phyloP scores from a whole-genome alignment of 2,113 vertebrate species.

The Synchiropus splendidus region DNA sequence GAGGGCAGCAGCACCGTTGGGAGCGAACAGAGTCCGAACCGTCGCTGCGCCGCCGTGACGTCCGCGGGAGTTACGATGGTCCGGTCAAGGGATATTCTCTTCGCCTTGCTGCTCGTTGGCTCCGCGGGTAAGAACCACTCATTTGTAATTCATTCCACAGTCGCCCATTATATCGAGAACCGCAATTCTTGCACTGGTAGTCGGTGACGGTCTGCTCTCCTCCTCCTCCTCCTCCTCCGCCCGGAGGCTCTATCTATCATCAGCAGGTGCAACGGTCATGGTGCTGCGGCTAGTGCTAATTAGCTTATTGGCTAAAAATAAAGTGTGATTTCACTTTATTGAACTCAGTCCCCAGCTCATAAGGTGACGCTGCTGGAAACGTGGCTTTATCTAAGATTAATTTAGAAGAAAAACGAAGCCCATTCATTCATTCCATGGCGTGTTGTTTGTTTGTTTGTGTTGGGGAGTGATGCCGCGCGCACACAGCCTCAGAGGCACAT shows the following conservation, averaged over 20 bases:
- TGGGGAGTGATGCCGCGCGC: slow-evolving; percentile 30
- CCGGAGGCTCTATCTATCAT: slow-evolving; percentile 7
- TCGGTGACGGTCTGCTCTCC: slow-evolving; percentile 15
- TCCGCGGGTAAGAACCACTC: slow-evolving; percentile 73
- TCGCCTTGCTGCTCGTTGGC: slow-evolving; percentile 78
- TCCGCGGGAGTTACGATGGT: slow-evolving; percentile 77
- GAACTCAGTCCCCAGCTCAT: too few species aligned
- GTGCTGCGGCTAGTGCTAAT: slow-evolving; percentile 41
- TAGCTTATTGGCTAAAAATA: slow-evolving; percentile 16
- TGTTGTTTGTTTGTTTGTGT: slow-evolving; percentile 36
- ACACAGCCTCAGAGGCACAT: slow-evolving; percentile 15
- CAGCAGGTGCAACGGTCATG: slow-evolving; percentile 37
- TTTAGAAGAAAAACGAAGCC: too few species aligned
- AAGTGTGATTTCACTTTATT: too few species aligned
- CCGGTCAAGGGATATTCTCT: slow-evolving; percentile 72
- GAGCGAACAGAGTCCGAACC: slow-evolving; percentile 12
- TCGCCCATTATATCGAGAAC: background rate
- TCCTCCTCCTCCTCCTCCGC: slow-evolving; percentile 28
- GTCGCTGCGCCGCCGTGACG: slow-evolving; percentile 31
- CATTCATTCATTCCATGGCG: background rate
- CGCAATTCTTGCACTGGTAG: slow-evolving; percentile 20
- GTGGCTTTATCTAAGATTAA: too few species aligned
- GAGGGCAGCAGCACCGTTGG: slow-evolving; percentile 24
- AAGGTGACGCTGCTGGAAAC: too few species aligned
- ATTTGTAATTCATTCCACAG: background rate